These are phyloP conservation scores for Chelonus formosanus DNA, from an alignment of 2,888 invertebrate species.

Conservation along the genomic window DNA sequence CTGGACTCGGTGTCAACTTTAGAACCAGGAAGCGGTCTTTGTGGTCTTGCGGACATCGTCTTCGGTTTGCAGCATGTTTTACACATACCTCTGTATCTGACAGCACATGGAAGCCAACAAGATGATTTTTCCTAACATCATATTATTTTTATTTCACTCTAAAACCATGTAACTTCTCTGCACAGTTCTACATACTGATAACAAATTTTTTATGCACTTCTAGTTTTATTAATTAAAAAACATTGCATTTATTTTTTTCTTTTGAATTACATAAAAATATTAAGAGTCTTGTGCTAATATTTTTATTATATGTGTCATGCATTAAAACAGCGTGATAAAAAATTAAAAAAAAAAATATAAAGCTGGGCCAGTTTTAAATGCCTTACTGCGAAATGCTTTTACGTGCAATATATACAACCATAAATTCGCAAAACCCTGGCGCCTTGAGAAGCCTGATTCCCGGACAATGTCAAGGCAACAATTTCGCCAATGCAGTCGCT, in stretches of 20 bases:
- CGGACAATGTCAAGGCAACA: slow-evolving; percentile 28
- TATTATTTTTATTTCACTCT: neutral
- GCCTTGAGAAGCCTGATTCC: slow-evolving; percentile 23
- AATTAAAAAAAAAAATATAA: too few relatives aligned
- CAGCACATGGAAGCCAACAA: slow-evolving; percentile 9
- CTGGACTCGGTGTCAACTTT: slow-evolving; percentile 8
- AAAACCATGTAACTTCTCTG: too few relatives aligned
- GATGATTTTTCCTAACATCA: neutral
- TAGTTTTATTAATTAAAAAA: too few relatives aligned
- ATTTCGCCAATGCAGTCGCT: slow-evolving; percentile 24
- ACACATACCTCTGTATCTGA: neutral
- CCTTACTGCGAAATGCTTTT: slow-evolving; percentile 34
- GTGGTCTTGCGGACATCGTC: slow-evolving; percentile 33
- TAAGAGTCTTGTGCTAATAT: too few relatives aligned
- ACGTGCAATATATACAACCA: slow-evolving; percentile 24
- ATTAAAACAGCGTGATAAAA: too few relatives aligned
- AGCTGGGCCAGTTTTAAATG: slow-evolving; percentile 30
- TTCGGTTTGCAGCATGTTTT: slow-evolving; percentile 24
- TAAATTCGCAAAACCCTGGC: slow-evolving; percentile 27
- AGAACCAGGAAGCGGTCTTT: slow-evolving; percentile 31
- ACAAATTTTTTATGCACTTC: too few relatives aligned
- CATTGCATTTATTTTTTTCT: too few relatives aligned
- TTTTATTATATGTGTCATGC: too few relatives aligned
- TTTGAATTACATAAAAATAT: too few relatives aligned
- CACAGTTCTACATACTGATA: too few relatives aligned